A percentile compares a stretch with the other conserved stretches of the same genome.
Conservation (phyloP, 2,113 vertebrate genomes). For the Lamprologus sp. region DNA sequence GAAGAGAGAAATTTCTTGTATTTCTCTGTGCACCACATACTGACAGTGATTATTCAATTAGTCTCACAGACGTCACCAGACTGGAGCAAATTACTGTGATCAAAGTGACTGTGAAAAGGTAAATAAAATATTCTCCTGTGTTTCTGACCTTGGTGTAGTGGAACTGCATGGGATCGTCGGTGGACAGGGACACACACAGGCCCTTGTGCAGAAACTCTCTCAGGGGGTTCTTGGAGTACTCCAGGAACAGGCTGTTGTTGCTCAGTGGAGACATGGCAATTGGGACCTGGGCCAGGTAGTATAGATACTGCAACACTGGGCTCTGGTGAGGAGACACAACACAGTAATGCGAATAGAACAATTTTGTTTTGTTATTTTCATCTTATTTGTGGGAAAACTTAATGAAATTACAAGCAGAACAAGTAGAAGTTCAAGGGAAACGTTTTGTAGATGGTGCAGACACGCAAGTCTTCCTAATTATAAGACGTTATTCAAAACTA, state of each 20-base stretch:
- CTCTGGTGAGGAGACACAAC: constrained; percentile 71
- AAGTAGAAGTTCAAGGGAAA: background rate
- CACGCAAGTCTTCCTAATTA: background rate
- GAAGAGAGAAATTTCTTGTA: background rate
- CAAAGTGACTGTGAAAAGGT: background rate
- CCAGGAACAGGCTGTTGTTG: constrained; percentile 95
- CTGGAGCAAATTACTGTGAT: background rate
- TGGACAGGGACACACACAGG: constrained; percentile 91
- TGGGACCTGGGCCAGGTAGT: constrained; percentile 94
- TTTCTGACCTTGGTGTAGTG: constrained; percentile 93
- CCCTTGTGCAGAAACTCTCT: constrained; percentile 94
- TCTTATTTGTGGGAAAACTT: background rate
- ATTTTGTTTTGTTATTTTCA: background rate
- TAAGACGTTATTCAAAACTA: background rate
- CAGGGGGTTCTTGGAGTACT: constrained; percentile 95
- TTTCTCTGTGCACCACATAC: background rate
- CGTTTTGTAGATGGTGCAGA: background rate
- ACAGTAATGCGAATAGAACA: background rate
- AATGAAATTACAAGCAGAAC: background rate
- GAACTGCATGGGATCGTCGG: constrained; percentile 97
- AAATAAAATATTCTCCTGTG: background rate
- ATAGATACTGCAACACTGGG: constrained; percentile 95
- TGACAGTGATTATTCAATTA: background rate
- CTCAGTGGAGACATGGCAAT: constrained; percentile 99
- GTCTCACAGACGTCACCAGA: background rate